Percentiles rank a stretch among this genome's conserved stretches.
These are phyloP conservation scores for Microhierax caerulescens DNA, from an alignment of 2,797 vertebrate genomes.

Conservation along the genomic window DNA sequence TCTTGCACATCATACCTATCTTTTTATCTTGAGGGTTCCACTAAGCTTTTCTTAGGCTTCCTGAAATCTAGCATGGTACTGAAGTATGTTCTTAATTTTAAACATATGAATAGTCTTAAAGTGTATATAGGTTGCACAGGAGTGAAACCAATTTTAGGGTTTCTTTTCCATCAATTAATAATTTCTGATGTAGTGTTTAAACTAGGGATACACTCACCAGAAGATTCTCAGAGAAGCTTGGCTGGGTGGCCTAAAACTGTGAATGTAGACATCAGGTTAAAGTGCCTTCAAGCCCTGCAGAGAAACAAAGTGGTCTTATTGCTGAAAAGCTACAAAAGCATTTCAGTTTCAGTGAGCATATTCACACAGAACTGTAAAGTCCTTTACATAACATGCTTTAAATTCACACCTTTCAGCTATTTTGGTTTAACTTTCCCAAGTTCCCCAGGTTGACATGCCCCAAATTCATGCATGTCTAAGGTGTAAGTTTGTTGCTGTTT, in stretches of 20 bases:
- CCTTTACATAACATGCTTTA: constrained; percentile 1
- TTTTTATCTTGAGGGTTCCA: not conserved
- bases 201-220: not conserved
- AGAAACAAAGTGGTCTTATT: not conserved
- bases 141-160: accelerated
- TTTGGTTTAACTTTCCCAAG: constrained; percentile 37
- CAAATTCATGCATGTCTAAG: not conserved
- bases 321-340: not conserved
- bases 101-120: not conserved
- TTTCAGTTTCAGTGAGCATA: not conserved
- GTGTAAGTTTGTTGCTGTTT: not conserved
- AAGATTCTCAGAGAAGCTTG: not conserved
- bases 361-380: not conserved
- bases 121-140: not conserved
- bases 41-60: not conserved
- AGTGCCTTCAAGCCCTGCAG: not conserved
- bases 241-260: not conserved
- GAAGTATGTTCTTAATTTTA: not conserved
- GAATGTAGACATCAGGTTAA: not conserved
- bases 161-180: not conserved
- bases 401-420: constrained; percentile 41
- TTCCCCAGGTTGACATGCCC: not conserved
- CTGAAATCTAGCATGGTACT: not conserved
- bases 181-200: not conserved
- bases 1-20: not conserved